Evolutionary conservation across 1,140 invertebrate genomes (phyloP).

Genomic region (Saccostrea cuccullata): DNA sequence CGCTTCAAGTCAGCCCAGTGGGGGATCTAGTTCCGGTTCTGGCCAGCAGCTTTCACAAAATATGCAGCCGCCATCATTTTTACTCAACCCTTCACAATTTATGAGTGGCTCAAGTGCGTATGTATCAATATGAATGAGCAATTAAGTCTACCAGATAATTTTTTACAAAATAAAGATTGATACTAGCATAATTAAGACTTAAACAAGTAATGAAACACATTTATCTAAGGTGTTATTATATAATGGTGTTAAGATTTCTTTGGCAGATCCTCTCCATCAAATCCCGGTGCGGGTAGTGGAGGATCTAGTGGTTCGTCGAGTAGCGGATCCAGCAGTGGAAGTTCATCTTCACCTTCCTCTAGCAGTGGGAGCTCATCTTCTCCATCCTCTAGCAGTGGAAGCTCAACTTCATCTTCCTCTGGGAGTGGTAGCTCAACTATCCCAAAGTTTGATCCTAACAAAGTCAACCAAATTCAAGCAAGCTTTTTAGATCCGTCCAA

Average conservation of each 20-base stretch:
- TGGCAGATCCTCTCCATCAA: not conserved
- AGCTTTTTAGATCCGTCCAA: constrained; percentile 56
- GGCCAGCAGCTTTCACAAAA: constrained; percentile 47
- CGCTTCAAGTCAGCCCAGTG: not conserved
- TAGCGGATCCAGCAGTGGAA: constrained; percentile 26
- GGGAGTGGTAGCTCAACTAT: constrained; percentile 38
- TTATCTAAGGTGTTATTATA: too few species aligned
- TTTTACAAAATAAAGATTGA: too few species aligned
- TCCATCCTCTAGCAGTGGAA: constrained; percentile 48
- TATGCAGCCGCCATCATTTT: constrained; percentile 46
- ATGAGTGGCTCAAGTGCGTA: constrained; percentile 38
- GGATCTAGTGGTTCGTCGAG: not conserved
- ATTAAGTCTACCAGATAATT: too few species aligned
- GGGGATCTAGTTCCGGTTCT: constrained; percentile 22
- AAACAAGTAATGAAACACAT: too few species aligned
- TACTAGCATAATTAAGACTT: too few species aligned
- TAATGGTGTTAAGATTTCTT: not conserved
- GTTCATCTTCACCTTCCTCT: not conserved
- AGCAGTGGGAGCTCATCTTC: constrained; percentile 8
- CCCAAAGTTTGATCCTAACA: constrained; percentile 56
- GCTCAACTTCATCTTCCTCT: not conserved
- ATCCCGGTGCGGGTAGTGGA: not conserved
- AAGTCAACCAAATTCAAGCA: constrained; percentile 49
- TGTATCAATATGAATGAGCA: not conserved
- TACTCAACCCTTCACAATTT: constrained; percentile 50